Evolutionary conservation across 1,140 invertebrate species (phyloP).

Genomic region (Wasmannia auropunctata): DNA sequence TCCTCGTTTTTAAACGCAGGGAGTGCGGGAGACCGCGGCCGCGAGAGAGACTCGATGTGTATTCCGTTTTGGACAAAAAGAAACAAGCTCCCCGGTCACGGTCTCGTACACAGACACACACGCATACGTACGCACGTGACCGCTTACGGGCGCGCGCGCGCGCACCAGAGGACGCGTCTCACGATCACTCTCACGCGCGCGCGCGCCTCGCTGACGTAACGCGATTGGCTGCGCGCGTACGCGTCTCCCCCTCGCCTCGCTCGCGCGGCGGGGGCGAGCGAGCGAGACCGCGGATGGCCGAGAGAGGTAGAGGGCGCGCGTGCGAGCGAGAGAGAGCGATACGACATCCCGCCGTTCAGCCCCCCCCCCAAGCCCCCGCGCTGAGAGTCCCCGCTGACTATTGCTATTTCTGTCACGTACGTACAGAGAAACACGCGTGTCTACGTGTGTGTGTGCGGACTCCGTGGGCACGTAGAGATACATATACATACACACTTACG

Average conservation of each 20-base stretch:
- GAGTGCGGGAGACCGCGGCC: not conserved
- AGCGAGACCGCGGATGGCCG: too few species aligned
- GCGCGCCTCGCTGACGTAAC: not conserved
- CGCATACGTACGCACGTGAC: not conserved
- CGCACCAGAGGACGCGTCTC: too few species aligned
- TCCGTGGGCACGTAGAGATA: too few species aligned
- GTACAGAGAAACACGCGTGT: slow-evolving; percentile 37
- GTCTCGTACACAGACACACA: not conserved
- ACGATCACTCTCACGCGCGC: not conserved
- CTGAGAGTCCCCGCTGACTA: not conserved
- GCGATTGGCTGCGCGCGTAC: slow-evolving; percentile 50
- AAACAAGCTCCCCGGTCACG: not conserved
- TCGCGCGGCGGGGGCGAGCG: not conserved
- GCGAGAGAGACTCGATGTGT: not conserved
- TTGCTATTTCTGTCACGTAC: slow-evolving; percentile 75
- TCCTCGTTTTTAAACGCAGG: not conserved
- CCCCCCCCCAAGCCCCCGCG: slow-evolving; percentile 40
- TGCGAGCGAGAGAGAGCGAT: slow-evolving; percentile 36
- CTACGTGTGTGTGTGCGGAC: not conserved
- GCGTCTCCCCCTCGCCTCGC: not conserved
- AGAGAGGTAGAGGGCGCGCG: not conserved
- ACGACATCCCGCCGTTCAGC: not conserved
- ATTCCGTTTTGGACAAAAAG: not conserved
- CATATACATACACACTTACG: not conserved
- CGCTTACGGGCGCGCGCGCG: not conserved